Evolutionary conservation across 2,113 vertebrate genomes (phyloP).

Genomic region (Syngnathoides biaculeatus): DNA sequence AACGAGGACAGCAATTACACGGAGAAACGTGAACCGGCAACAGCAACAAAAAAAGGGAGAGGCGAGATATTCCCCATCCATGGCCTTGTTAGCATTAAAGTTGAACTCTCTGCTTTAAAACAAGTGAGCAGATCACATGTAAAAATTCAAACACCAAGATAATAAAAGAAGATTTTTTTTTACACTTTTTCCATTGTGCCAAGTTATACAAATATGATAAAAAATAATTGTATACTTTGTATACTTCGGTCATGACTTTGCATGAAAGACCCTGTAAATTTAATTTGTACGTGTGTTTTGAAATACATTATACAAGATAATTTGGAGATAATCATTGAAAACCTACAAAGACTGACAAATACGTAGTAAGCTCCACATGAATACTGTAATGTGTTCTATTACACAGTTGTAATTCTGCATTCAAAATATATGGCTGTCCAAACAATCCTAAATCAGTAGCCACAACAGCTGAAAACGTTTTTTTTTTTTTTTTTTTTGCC

Average conservation of each 20-base stretch:
- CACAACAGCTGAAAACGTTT: not conserved
- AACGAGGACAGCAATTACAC: not conserved
- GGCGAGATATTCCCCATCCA: not conserved
- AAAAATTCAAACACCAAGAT: no score
- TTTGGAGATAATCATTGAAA: no score
- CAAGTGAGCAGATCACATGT: no score
- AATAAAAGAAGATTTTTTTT: no score
- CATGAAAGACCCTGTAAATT: not conserved
- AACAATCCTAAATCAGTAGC: not conserved
- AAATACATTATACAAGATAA: no score
- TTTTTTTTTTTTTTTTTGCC: no score
- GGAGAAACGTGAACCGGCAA: not conserved
- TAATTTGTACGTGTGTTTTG: no score
- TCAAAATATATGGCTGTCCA: not conserved
- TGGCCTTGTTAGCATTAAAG: no score
- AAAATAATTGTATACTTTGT: not conserved
- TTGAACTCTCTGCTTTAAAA: no score
- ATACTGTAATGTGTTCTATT: not conserved
- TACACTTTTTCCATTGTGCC: not conserved
- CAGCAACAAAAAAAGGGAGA: not conserved
- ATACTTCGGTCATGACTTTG: not conserved
- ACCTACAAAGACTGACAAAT: not conserved
- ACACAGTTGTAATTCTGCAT: not conserved
- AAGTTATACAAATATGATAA: not conserved
- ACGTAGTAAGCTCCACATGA: not conserved